phyloP scores from a whole-genome alignment of 2,113 vertebrate genomes.

The Podarcis raffonei region DNA sequence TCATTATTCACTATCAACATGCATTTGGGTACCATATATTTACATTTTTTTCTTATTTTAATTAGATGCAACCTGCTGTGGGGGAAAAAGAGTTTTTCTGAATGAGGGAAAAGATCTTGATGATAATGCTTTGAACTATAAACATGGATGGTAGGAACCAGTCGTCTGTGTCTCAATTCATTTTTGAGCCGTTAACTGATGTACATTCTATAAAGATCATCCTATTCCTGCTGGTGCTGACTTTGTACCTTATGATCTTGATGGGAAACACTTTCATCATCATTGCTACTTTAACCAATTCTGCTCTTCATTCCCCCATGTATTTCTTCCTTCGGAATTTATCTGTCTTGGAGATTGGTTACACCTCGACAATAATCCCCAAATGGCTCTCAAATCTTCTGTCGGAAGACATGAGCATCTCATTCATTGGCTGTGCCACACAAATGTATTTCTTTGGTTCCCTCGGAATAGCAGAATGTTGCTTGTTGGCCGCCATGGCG shows the following conservation, averaged over 20 bases:
- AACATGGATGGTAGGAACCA: neutral
- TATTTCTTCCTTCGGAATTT: constrained; percentile 55
- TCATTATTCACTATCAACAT: too few relatives aligned
- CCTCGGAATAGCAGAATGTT: neutral
- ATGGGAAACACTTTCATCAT: constrained; percentile 52
- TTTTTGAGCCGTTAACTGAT: neutral
- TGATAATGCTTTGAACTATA: too few relatives aligned
- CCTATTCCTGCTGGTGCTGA: constrained; percentile 41
- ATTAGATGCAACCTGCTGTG: too few relatives aligned
- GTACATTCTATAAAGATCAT: neutral
- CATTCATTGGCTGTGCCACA: constrained; percentile 50
- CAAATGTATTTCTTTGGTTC: constrained; percentile 52
- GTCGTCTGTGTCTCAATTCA: neutral
- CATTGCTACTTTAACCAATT: constrained; percentile 37
- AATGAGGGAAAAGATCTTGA: too few relatives aligned
- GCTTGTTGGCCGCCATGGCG: neutral
- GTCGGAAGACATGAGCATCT: constrained; percentile 39
- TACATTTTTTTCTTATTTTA: too few relatives aligned
- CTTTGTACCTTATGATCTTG: constrained; percentile 39
- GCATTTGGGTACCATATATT: too few relatives aligned
- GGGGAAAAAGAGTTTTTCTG: too few relatives aligned
- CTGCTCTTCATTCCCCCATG: constrained; percentile 35
- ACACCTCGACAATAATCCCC: constrained; percentile 56
- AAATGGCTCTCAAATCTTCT: constrained; percentile 49
- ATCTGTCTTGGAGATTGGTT: constrained; percentile 50